Evolutionary conservation across 2,797 vertebrate genomes (phyloP).

Genomic region (Rhinatrema bivittatum): DNA sequence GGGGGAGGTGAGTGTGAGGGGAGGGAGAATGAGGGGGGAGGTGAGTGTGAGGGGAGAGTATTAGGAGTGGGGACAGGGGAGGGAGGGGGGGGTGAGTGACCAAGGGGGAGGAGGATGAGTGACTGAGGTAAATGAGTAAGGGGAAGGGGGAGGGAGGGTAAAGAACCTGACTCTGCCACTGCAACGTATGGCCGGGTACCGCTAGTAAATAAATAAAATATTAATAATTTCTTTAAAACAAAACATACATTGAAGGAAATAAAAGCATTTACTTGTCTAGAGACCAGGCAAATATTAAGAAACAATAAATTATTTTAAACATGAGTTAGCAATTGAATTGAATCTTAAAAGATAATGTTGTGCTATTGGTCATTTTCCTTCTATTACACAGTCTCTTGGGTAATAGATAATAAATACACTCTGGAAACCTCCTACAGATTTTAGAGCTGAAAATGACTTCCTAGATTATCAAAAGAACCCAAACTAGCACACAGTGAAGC

Average conservation of each 20-base stretch:
- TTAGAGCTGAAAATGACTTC: constrained; percentile 12
- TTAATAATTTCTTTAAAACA: background rate
- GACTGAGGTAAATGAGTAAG: no score
- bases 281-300: background rate
- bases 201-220: constrained; percentile 2
- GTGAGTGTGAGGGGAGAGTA: no score
- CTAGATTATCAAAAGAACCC: constrained; percentile 33
- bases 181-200: no score
- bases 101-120: no score
- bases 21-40: no score
- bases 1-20: no score
- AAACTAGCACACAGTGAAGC: constrained; percentile 22
- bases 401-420: background rate
- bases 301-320: background rate
- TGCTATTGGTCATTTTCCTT: constrained; percentile 1
- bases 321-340: constrained; percentile 1
- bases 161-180: no score
- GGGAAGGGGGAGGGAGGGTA: no score
- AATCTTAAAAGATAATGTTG: background rate
- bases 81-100: no score
- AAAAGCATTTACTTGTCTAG: background rate
- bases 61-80: no score
- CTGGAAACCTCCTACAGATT: constrained; percentile 1
- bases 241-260: background rate
- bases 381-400: background rate